A percentile compares a stretch with the other conserved stretches of the same genome.
Evolutionary conservation across 1,140 invertebrate species (phyloP).

Genomic region (Arctopsyche grandis): DNA sequence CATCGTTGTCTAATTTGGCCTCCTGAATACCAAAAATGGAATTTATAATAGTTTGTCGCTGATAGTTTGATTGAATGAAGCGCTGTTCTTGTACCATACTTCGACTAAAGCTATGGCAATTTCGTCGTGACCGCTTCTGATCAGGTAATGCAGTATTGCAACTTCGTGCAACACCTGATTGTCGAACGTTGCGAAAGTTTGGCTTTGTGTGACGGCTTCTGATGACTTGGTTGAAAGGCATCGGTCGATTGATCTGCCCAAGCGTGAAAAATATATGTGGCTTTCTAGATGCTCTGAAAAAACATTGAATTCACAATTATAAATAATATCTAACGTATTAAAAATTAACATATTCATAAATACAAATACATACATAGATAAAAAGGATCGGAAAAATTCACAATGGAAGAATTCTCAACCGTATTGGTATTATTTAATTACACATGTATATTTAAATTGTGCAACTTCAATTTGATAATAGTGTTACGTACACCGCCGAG

Average conservation of each 20-base stretch:
- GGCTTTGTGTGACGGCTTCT: background rate
- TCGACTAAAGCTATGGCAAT: background rate
- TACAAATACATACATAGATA: too few species aligned
- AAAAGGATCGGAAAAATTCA: too few species aligned
- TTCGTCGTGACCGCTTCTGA: background rate
- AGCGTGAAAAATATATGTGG: slow-evolving; percentile 20
- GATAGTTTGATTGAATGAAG: background rate
- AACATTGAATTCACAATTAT: too few species aligned
- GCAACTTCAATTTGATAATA: too few species aligned
- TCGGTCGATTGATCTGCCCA: slow-evolving; percentile 24
- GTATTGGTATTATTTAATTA: too few species aligned
- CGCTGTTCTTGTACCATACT: background rate
- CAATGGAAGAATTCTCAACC: too few species aligned
- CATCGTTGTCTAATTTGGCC: background rate
- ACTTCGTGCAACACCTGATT: background rate
- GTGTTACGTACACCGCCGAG: too few species aligned
- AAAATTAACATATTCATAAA: too few species aligned
- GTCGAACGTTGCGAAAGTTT: background rate
- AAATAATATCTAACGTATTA: too few species aligned
- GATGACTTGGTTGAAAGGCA: background rate
- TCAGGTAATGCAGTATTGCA: background rate
- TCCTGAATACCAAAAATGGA: background rate
- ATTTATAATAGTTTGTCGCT: background rate
- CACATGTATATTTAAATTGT: too few species aligned
- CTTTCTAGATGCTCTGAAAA: slow-evolving; percentile 17